A percentile compares a stretch with the other conserved stretches of the same genome.
These are phyloP conservation scores for Pollachius pollachius DNA, from an alignment of 2,113 vertebrate species.

Conservation along the genomic window DNA sequence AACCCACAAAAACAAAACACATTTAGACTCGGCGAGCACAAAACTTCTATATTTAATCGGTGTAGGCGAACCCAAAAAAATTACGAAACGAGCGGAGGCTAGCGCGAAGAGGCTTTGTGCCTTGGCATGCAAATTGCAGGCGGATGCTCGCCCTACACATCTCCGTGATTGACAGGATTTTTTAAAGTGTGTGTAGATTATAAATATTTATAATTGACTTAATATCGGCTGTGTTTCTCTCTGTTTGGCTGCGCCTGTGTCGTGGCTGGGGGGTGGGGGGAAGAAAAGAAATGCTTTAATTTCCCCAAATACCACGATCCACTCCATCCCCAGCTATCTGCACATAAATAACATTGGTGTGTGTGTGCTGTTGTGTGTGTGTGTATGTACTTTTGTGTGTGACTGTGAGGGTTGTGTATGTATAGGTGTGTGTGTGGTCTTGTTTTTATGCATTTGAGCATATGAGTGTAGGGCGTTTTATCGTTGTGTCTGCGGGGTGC, in stretches of 20 bases:
- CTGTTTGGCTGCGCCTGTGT: conserved; percentile 63
- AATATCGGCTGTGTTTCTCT: conserved; percentile 74
- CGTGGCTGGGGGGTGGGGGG: conserved; percentile 1
- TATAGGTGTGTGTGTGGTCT: no score
- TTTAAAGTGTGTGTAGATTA: conserved; percentile 75
- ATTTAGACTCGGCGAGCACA: conserved; percentile 73
- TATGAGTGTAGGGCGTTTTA: no score
- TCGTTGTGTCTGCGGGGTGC: no score
- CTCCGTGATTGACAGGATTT: conserved; percentile 76
- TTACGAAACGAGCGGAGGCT: conserved; percentile 69
- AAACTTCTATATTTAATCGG: conserved; percentile 83
- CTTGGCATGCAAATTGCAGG: conserved; percentile 73
- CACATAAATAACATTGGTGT: conserved; percentile 55
- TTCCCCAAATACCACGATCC: conserved; percentile 45
- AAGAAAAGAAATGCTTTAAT: conserved; percentile 40
- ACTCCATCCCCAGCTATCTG: conserved; percentile 47
- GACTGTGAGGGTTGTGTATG: no score
- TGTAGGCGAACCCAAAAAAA: conserved; percentile 52
- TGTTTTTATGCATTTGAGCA: no score
- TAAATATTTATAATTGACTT: conserved; percentile 83
- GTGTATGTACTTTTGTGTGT: no score
- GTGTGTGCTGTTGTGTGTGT: background rate
- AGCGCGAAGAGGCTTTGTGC: conserved; percentile 67
- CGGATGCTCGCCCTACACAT: conserved; percentile 62
- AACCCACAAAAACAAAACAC: conserved; percentile 35